Conservation (phyloP, 2,113 vertebrate genomes). For the Cathartes aura region DNA sequence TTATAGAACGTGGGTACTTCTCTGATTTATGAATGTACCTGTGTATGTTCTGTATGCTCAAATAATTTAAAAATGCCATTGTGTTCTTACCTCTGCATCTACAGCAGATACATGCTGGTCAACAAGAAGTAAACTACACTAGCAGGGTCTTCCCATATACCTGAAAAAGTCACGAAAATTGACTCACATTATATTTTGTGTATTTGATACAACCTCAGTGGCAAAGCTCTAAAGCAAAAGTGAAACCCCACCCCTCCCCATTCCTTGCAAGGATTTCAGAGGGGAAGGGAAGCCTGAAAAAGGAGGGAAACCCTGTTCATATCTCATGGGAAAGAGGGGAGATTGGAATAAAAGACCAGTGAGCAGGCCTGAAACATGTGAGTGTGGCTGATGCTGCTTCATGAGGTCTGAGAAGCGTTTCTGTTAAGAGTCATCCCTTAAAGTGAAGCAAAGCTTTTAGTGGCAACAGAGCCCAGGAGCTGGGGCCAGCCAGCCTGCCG, state of each 20-base stretch:
- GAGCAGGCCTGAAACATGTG: background rate
- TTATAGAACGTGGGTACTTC: background rate
- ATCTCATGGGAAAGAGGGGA: background rate
- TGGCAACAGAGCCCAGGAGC: background rate
- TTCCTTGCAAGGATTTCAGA: background rate
- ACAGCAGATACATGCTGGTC: background rate
- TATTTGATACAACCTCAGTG: background rate
- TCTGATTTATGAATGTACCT: background rate
- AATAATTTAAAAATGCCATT: background rate
- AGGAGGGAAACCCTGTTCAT: background rate
- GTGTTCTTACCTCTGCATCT: background rate
- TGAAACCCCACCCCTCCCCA: background rate
- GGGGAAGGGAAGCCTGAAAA: background rate
- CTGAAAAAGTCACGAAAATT: background rate
- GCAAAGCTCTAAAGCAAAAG: background rate
- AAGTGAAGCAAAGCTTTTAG: background rate
- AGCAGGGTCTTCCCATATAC: background rate
- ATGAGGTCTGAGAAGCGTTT: background rate
- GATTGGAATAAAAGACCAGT: background rate
- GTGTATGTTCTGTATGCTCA: background rate
- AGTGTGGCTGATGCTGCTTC: background rate
- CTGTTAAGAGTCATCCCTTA: background rate
- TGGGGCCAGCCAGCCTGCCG: background rate
- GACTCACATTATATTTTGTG: background rate
- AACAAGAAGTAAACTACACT: background rate